Conservation (phyloP, 1,140 invertebrate species). For the Hyles euphorbiae region DNA sequence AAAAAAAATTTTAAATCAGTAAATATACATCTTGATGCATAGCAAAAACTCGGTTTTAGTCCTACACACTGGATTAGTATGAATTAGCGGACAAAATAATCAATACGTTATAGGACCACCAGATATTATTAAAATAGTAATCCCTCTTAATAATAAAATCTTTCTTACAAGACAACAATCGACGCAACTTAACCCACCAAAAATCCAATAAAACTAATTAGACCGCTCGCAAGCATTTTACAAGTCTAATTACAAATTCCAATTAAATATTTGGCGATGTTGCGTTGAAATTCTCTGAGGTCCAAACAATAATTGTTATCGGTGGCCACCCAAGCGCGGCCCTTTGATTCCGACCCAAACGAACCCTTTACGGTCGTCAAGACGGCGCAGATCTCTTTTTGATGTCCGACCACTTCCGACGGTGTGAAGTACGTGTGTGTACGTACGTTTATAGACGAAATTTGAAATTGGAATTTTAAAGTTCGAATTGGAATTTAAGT, state of each 20-base stretch:
- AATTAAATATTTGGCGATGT: slow-evolving; percentile 68
- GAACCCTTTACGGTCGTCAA: slow-evolving; percentile 12
- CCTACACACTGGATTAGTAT: no score
- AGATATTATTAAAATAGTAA: no score
- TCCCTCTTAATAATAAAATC: no score
- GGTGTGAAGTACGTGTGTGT: slow-evolving; percentile 33
- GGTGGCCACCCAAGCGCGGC: slow-evolving; percentile 49
- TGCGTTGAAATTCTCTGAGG: slow-evolving; percentile 51
- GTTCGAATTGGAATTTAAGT: no score
- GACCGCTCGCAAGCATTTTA: slow-evolving; percentile 27
- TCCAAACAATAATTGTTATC: slow-evolving; percentile 67
- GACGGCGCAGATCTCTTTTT: slow-evolving; percentile 56
- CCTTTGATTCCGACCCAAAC: slow-evolving; percentile 45
- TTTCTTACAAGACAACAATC: no score
- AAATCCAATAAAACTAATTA: slow-evolving; percentile 51
- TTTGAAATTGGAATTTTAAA: no score
- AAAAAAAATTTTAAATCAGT: no score
- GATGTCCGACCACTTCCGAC: slow-evolving; percentile 65
- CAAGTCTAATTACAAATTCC: slow-evolving; percentile 69
- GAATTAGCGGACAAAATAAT: no score
- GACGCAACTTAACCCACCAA: no score
- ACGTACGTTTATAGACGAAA: slow-evolving; percentile 22
- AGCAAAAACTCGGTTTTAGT: no score
- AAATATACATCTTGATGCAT: no score
- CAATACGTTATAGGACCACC: no score